Percentiles rank a stretch among this genome's conserved stretches.
These are phyloP conservation scores for Yponomeuta cagnagella DNA, from an alignment of 2,888 invertebrate species.

Conservation along the genomic window DNA sequence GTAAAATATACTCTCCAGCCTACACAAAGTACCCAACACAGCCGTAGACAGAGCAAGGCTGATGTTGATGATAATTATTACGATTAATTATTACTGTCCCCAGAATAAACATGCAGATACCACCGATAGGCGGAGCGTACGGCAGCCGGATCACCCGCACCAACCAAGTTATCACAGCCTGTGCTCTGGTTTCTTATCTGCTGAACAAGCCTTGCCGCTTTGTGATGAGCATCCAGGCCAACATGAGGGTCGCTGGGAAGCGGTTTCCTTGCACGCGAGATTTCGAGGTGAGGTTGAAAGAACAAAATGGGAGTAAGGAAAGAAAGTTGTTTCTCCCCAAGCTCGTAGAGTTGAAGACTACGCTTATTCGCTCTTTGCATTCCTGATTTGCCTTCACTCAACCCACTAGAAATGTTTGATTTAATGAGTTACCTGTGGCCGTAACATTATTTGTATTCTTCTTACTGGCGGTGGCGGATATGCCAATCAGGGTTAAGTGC, in stretches of 20 bases:
- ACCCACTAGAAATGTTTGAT: too few species aligned
- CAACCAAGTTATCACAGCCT: constrained; percentile 75
- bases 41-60: too few species aligned
- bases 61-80: too few species aligned
- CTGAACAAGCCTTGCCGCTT: constrained; percentile 82
- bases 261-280: constrained; percentile 76
- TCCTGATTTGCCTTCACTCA: too few species aligned
- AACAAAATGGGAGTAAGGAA: not conserved
- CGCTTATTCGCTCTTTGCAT: too few species aligned
- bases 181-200: constrained; percentile 81
- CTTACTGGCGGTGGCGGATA: not conserved
- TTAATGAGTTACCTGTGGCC: too few species aligned
- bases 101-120: constrained; percentile 43
- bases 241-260: constrained; percentile 82
- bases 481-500: not conserved
- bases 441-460: not conserved
- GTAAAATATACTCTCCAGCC: too few species aligned
- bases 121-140: constrained; percentile 80
- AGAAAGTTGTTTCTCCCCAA: not conserved
- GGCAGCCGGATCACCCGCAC: constrained; percentile 82
- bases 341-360: not conserved
- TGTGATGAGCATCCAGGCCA: constrained; percentile 81
- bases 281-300: constrained; percentile 73
- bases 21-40: too few species aligned
- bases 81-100: constrained; percentile 1